Conservation (phyloP, 2,797 vertebrate genomes). For the Microhierax caerulescens region DNA sequence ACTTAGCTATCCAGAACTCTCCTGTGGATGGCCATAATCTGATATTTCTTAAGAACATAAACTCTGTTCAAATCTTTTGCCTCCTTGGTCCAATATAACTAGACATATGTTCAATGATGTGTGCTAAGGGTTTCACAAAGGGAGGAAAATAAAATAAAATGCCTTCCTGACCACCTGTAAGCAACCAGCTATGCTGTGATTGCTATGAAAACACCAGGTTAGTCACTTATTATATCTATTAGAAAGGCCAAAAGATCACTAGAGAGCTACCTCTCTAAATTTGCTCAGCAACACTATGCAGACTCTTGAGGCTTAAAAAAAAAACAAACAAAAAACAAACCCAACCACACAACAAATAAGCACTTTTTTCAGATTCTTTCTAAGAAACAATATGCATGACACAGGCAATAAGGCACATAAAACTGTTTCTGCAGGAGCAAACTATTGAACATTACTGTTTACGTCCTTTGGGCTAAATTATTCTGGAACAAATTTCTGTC, state of each 20-base stretch:
- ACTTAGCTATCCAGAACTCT: not conserved
- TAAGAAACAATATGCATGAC: not conserved
- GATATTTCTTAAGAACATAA: conserved; percentile 20
- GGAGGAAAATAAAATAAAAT: conserved; percentile 15
- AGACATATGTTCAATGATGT: not conserved
- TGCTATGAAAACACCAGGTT: not conserved
- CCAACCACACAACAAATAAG: not conserved
- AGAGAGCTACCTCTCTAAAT: not conserved
- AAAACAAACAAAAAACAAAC: too few species aligned
- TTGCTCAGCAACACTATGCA: not conserved
- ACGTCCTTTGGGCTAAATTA: conserved; percentile 20
- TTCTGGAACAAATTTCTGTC: conserved; percentile 46
- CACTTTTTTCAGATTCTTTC: not conserved
- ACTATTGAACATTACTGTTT: conserved; percentile 27
- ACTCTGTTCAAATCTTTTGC: conserved; percentile 9
- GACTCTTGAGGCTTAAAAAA: not conserved
- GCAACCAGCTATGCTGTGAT: not conserved
- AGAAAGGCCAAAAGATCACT: not conserved
- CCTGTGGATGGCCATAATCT: not conserved
- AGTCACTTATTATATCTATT: not conserved
- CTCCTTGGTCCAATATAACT: conserved; percentile 28
- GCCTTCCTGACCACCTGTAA: conserved; percentile 20
- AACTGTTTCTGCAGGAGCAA: conserved; percentile 26
- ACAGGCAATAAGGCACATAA: not conserved
- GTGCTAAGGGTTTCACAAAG: not conserved